Conservation (phyloP, 2,888 invertebrate species). For the Xestia c-nigrum region DNA sequence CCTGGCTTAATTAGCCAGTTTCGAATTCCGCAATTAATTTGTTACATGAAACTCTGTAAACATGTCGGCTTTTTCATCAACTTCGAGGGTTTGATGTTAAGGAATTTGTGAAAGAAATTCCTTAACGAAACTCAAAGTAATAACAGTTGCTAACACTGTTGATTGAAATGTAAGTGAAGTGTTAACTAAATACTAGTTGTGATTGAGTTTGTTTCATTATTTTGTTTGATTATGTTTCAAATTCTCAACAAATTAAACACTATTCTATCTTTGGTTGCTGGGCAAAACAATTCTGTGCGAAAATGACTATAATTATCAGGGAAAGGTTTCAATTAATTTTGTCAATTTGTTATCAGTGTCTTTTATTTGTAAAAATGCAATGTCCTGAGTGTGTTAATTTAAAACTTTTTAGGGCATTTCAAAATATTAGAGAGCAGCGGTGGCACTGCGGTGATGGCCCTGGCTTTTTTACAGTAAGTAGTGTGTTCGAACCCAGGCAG, state of each 20-base stretch:
- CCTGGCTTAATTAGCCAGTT: constrained; percentile 44
- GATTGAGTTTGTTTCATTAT: constrained; percentile 17
- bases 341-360: background rate
- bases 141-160: constrained; percentile 9
- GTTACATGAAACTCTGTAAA: constrained; percentile 27
- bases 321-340: background rate
- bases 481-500: too few species aligned
- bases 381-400: background rate
- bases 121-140: background rate
- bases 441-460: too few species aligned
- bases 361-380: background rate
- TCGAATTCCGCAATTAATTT: constrained; percentile 47
- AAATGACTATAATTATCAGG: background rate
- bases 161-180: constrained; percentile 33
- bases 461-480: too few species aligned
- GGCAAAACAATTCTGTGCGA: background rate
- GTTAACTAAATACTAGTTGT: constrained; percentile 33
- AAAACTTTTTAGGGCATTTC: background rate
- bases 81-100: background rate
- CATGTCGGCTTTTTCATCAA: constrained; percentile 21
- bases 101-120: constrained; percentile 9
- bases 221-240: constrained; percentile 16
- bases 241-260: background rate
- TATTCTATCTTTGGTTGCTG: background rate
- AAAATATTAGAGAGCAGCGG: too few species aligned